These are phyloP conservation scores for Dioctria rufipes DNA, from an alignment of 2,888 invertebrate genomes.

Conservation along the genomic window DNA sequence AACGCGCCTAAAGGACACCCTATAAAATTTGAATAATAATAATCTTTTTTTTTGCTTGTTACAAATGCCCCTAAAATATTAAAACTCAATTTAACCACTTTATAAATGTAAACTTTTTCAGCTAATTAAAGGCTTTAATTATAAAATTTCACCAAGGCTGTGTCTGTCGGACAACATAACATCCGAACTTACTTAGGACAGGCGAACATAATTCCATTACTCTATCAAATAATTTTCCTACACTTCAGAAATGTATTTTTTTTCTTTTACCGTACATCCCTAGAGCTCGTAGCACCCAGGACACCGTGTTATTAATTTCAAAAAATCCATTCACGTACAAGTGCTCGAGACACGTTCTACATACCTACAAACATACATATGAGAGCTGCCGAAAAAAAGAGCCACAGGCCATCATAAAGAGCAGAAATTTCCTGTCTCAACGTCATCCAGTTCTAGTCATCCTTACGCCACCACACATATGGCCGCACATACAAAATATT, in stretches of 20 bases:
- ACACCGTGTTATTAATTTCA: constrained; percentile 44
- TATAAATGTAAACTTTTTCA: constrained; percentile 36
- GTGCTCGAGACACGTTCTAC: constrained; percentile 38
- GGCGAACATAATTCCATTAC: constrained; percentile 46
- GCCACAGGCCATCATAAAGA: constrained; percentile 48
- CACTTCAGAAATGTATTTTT: constrained; percentile 5
- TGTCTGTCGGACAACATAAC: constrained; percentile 5
- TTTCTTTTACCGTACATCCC: not conserved
- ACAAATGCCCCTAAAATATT: not conserved
- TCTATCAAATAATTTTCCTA: constrained; percentile 48
- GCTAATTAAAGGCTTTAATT: constrained; percentile 34
- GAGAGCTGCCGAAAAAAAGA: constrained; percentile 30
- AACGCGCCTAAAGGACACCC: too few species aligned
- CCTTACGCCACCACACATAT: constrained; percentile 40
- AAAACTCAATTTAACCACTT: constrained; percentile 29
- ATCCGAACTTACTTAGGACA: constrained; percentile 42
- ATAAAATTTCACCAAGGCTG: constrained; percentile 31
- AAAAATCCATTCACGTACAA: constrained; percentile 52
- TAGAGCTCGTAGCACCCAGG: not conserved
- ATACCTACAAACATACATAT: constrained; percentile 14
- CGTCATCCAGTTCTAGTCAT: constrained; percentile 43
- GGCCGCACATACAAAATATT: constrained; percentile 30
- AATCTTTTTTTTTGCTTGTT: too few species aligned
- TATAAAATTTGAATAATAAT: too few species aligned
- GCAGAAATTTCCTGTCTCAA: constrained; percentile 41